Evolutionary conservation across 2,888 invertebrate species (phyloP), one percentile per base, ranked within the genome.

Genomic region (Andrena chrysosceles): DNA sequence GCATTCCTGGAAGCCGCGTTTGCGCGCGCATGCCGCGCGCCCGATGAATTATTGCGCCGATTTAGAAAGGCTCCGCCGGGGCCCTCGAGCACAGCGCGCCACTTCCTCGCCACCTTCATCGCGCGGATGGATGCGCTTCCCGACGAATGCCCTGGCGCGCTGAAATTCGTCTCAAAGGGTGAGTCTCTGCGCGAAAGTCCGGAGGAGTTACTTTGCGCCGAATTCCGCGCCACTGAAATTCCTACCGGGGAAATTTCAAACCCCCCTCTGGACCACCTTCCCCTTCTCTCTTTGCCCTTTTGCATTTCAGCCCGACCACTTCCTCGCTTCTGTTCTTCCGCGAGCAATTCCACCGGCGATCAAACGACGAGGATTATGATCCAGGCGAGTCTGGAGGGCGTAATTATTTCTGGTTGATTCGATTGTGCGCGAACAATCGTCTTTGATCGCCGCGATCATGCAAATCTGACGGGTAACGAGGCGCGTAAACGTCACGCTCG

Each of bases 41-140:
- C 56, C 79, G 87, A 90, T 91, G 88, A 91, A 91, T 89, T 91
- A 91, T 91, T 83, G 83, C 86, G 78, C 78, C 85, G 90, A 90
- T 89, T 89, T 87, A 89, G 87, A 87, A 83, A 81, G 83, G 79
- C 77, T 77, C 77, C 77, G 48, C 10, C 52, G 26, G 77, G 42
- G 13, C 13, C 20, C 70, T 54, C n/a, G 81, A 72, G 66, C 72
- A 52, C 64, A 77, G 59, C 76, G 70, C 81, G 81, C 42, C 70
- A 49, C 60, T 75, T 81, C 75, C 82, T 80, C 81, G 56, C 59
- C 78, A 67, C 52, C 52, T 78, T 56, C 52, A 54, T 80, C 70
- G 20, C 69, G 29, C 63, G 81, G 48, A 77, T 60, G 87, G 72
- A 73, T 48, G 31, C 26, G 49, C 64, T 7, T 60, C 62, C 23